Percentiles rank a stretch among this genome's conserved stretches.
Evolutionary conservation across 2,888 invertebrate genomes (phyloP).

Genomic region (Lycocerus yunnanus): DNA sequence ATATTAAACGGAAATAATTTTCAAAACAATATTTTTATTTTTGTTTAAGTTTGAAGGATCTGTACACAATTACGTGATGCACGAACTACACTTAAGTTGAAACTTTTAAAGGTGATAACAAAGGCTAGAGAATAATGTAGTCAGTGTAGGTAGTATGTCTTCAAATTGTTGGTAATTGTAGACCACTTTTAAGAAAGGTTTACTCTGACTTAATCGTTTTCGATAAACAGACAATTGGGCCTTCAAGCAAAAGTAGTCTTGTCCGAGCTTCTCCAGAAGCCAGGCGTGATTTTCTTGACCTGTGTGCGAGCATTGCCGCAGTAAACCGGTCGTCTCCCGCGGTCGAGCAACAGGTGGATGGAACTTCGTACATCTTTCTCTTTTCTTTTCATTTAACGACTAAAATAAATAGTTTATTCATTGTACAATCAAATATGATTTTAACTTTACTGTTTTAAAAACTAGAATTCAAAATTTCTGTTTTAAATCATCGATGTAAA

Average conservation of each 20-base stretch:
- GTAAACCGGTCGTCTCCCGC: slow-evolving; percentile 42
- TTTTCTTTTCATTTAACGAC: slow-evolving; percentile 1
- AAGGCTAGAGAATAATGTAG: background rate
- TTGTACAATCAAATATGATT: background rate
- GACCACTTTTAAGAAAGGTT: background rate
- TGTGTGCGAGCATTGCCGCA: slow-evolving; percentile 30
- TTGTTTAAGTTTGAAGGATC: background rate
- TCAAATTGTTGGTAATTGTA: background rate
- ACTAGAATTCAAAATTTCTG: background rate
- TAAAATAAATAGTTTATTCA: background rate
- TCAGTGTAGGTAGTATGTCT: background rate
- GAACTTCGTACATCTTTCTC: slow-evolving; percentile 18
- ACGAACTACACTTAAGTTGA: background rate
- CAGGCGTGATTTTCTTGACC: slow-evolving; percentile 47
- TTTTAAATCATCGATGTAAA: background rate
- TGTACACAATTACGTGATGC: background rate
- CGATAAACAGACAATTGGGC: slow-evolving; percentile 4
- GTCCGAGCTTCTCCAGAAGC: slow-evolving; percentile 39
- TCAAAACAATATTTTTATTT: background rate
- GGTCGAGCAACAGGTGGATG: slow-evolving; percentile 46
- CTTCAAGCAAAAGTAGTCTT: slow-evolving; percentile 31
- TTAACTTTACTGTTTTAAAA: background rate
- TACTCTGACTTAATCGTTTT: slow-evolving; percentile 2
- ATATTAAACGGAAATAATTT: background rate
- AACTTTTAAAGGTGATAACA: background rate